Base-by-base conservation (phyloP, 1,140 invertebrate genomes). In the Papilio helenus region DNA sequence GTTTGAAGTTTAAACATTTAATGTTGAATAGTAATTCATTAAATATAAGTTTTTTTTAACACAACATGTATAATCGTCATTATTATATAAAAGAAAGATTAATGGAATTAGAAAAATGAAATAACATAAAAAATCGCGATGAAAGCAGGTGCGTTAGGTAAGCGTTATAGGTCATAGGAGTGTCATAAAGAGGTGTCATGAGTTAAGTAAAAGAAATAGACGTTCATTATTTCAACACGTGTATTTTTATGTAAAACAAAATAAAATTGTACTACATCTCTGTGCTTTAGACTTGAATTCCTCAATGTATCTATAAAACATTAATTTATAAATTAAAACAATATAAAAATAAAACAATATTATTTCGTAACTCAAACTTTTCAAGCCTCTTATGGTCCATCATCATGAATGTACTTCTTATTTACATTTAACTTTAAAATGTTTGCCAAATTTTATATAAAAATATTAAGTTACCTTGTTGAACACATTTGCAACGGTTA, bases 251-350 rank as follows among this genome's bases (percentile, higher is more conserved):
- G 23, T 14, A 76, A 34, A 76, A 55, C 23, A 80, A 77, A 80
- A n/a, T n/a, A n/a, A 80, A 80, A 76, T 80, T 80, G 74, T 77
- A 77, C 79, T 42, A 72, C 39, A 76, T 49, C 23, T 39, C 20
- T 20, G 68, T 72, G 5, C 23, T 23, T 39, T 55, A 46, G 44
- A 39, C 46, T 29, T 44, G 34, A 34, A 58, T 16, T 44, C 26
- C 14, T 29, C 23, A 65, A 65, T 26, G 23, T 9, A 65, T 61
- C 20, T 10, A 73, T 74, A 26, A 80, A 80, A 14, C 55, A 46
- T 65, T 23, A 76, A 49, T 65, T 65, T 51, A 51, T 58, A 61
- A 42, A 42, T 7, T n/a, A 74, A 65, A 76, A 80, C 55, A 68
- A 73, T 39, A 80, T 29, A 76, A 79, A 58, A 72, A 79, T 26